Evolutionary conservation across 2,888 invertebrate species (phyloP).

Genomic region (Erebia palarica): DNA sequence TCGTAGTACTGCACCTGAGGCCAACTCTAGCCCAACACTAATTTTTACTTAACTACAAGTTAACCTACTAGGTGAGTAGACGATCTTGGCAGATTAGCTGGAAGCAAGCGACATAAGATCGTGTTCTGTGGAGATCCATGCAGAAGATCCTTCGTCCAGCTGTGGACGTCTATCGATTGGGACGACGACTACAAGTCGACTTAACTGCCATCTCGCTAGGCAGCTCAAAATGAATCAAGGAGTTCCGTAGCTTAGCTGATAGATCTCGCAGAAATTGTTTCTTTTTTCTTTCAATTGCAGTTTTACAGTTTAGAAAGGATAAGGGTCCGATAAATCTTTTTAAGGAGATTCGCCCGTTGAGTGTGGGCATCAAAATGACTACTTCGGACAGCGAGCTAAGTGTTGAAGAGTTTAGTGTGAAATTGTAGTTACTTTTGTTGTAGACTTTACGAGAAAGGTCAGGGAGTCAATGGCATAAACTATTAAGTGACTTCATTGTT

Average conservation of each 20-base stretch:
- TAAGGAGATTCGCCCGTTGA: conserved; percentile 60
- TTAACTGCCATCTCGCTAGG: not conserved
- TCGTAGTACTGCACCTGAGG: too few relatives aligned
- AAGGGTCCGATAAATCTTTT: conserved; percentile 74
- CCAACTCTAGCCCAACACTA: too few relatives aligned
- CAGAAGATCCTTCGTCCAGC: too few relatives aligned
- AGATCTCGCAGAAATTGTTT: conserved; percentile 19
- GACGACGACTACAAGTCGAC: too few relatives aligned
- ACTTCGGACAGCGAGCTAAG: conserved; percentile 40
- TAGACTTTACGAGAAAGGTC: not conserved
- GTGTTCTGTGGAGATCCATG: too few relatives aligned
- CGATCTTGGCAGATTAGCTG: too few relatives aligned
- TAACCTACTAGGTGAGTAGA: too few relatives aligned
- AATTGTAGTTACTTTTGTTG: conserved; percentile 33
- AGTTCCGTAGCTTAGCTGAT: not conserved
- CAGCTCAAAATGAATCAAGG: not conserved
- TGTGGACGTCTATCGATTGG: too few relatives aligned
- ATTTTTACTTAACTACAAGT: too few relatives aligned
- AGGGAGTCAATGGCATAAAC: not conserved
- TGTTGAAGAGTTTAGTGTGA: conserved; percentile 55
- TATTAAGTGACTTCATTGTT: not conserved
- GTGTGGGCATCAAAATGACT: conserved; percentile 43
- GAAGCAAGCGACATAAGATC: too few relatives aligned
- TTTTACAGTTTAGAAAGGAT: conserved; percentile 77
- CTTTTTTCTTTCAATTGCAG: conserved; percentile 67